phyloP scores from a whole-genome alignment of 2,888 invertebrate species.

The Drosophila falleni region DNA sequence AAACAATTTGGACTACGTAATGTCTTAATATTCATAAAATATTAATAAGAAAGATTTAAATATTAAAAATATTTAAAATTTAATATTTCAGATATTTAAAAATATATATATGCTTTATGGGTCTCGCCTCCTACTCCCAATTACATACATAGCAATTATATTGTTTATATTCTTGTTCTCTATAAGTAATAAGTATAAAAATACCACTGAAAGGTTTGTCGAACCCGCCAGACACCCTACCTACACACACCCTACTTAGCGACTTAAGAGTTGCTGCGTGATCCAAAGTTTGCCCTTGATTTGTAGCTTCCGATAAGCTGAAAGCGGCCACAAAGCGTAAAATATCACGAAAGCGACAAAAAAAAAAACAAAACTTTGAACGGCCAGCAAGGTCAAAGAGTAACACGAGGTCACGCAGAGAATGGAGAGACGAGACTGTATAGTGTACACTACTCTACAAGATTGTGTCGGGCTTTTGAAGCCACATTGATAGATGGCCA shows the following conservation, averaged over 20 bases:
- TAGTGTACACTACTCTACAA: constrained; percentile 1
- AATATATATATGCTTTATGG: neutral
- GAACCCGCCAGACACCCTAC: constrained; percentile 32
- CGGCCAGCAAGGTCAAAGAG: constrained; percentile 65
- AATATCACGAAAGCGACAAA: constrained; percentile 62
- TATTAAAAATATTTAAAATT: no score
- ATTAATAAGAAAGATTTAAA: no score
- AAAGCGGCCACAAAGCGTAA: constrained; percentile 48
- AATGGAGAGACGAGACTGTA: constrained; percentile 3
- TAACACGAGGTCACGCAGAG: constrained; percentile 43
- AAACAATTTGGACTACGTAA: no score
- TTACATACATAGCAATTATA: no score
- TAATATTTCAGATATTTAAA: neutral
- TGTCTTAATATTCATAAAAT: no score
- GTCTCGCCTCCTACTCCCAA: no score
- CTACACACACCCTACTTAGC: constrained; percentile 3
- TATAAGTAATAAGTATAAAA: neutral
- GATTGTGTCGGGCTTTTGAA: constrained; percentile 8
- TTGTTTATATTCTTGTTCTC: neutral
- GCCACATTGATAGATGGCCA: constrained; percentile 18
- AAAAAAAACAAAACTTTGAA: constrained; percentile 21
- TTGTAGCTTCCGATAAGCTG: constrained; percentile 68
- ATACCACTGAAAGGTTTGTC: constrained; percentile 36
- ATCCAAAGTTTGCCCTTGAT: constrained; percentile 61
- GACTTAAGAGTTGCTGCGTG: constrained; percentile 14